These are phyloP conservation scores for Mus minutoides DNA, from an alignment of 2,797 vertebrate species.

Conservation along the genomic window DNA sequence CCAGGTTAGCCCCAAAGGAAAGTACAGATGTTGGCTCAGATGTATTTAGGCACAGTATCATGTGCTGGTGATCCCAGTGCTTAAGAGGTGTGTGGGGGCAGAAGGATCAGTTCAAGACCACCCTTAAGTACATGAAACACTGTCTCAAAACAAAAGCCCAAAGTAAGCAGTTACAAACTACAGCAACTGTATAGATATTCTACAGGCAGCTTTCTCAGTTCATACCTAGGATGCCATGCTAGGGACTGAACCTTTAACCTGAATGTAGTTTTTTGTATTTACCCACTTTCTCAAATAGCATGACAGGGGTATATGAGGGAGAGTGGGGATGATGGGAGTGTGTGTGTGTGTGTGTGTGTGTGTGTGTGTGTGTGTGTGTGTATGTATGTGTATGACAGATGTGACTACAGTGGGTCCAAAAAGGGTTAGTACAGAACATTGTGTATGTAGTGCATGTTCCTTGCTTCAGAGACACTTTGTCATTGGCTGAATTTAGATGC, in stretches of 20 bases:
- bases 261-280: neutral
- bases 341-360: no score
- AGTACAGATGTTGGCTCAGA: neutral
- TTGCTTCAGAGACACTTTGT: neutral
- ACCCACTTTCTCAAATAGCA: neutral
- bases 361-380: no score
- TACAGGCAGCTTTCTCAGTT: neutral
- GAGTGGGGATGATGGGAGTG: neutral
- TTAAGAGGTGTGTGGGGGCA: neutral
- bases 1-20: neutral
- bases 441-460: neutral
- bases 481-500: neutral
- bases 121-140: neutral
- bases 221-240: neutral
- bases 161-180: neutral
- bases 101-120: neutral
- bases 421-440: neutral
- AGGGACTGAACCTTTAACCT: neutral
- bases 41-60: neutral
- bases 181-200: neutral
- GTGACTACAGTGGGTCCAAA: neutral
- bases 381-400: no score
- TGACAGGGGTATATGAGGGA: neutral
- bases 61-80: neutral
- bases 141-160: neutral